Base-by-base conservation (phyloP, 2,113 vertebrate species). In the Silurus glanis region DNA sequence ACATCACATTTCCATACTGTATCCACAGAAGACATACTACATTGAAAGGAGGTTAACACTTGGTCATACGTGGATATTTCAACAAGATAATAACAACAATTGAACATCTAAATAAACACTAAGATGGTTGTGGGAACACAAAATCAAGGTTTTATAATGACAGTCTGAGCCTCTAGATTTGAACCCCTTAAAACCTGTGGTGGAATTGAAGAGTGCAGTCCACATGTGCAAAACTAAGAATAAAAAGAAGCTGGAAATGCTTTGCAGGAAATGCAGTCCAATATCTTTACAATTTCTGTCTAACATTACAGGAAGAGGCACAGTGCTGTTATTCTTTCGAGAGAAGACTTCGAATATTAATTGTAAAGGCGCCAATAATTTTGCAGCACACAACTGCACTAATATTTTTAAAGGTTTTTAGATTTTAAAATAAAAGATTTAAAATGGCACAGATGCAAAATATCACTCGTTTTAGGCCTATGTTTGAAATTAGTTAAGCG, bases 31-130 rank as follows among this genome's bases (percentile, higher is more conserved):
- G 55, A 37, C n/a, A 37, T 58, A 58, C 13, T 79, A 28, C 55
- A 37, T 45, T 80, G 55, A 80, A 37, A 80, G 55, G 55, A 59
- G 76, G 76, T 80, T 59, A 80, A 80, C 55, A 80, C 76, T 80
- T 80, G 76, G 76, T 80, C 76, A 80, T 80, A 59, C 17, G 21
- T 59, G 76, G 55, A 37, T 80, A 80, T 59, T 59, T 80, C 76
- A 80, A 59, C 55, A 80, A 80, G 76, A 59, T 59, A 58, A 59
- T 59, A 80, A 80, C 76, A 79, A 58, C 76, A 80, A 58, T 80
- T 2, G 37, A 58, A 80, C 28, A 80, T 58, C 9, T 45, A 80
- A 80, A 80, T 80, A 37, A 80, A 55, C 8, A 59, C 16, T 16
- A 76, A 55, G 25, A 56, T 55, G 51, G 25, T 19, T 59, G 55